A percentile compares a stretch with the other conserved stretches of the same genome.
phyloP scores from a whole-genome alignment of 1,140 invertebrate species.

The Sinella curviseta region DNA sequence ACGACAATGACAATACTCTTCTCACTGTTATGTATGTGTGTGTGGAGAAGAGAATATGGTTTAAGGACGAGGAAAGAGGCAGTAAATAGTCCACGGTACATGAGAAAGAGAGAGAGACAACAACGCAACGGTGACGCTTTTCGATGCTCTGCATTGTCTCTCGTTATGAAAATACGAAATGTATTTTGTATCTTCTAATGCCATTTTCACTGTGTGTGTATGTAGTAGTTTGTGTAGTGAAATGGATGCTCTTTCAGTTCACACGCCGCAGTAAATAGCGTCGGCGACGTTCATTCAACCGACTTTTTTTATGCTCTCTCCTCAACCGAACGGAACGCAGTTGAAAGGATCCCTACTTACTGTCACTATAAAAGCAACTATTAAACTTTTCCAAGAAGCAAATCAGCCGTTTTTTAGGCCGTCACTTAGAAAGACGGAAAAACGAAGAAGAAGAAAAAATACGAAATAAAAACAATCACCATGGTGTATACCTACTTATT shows the following conservation, averaged over 20 bases:
- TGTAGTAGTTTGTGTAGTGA: background rate
- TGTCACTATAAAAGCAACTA: background rate
- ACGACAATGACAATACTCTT: background rate
- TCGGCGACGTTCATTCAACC: background rate
- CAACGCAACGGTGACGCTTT: background rate
- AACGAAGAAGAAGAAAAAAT: background rate
- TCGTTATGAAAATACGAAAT: background rate
- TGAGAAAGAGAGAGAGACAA: too few relatives aligned
- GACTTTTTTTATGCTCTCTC: background rate
- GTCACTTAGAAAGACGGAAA: background rate
- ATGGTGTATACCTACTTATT: too few relatives aligned
- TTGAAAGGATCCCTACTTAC: background rate
- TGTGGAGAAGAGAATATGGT: background rate
- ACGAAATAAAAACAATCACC: background rate
- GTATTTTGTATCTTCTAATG: background rate
- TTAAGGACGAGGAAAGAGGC: background rate
- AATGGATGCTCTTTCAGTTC: background rate
- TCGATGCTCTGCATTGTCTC: too few relatives aligned
- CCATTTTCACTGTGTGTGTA: background rate
- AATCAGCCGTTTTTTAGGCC: background rate
- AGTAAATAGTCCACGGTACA: background rate
- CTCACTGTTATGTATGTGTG: too few relatives aligned
- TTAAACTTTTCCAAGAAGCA: background rate
- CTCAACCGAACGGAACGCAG: background rate
- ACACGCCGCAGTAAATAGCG: background rate